Evolutionary conservation across 2,888 invertebrate genomes (phyloP), one percentile per base, ranked within the genome.

Genomic region (Sinhomidia bicolor): DNA sequence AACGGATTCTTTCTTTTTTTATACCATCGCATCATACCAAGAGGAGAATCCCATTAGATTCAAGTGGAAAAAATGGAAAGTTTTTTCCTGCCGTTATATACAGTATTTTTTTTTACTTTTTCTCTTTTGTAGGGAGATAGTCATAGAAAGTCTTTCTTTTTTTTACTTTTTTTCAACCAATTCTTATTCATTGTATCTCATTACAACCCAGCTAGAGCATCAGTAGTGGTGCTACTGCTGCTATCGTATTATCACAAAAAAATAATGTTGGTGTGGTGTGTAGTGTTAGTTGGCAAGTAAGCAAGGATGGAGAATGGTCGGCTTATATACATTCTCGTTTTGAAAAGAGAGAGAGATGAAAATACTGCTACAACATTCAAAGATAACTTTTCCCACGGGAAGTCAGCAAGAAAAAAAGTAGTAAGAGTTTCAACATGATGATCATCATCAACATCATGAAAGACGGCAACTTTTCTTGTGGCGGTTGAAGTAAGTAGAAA

Each of bases 111-210:
- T 54, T 71, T 68, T 51, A 51, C 32, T 41, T 41, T 54, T 29
- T 41, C 23, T 36, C 54, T 41, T 44, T n/a, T 51, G 10, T 2
- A 36, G 36, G 6, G 57, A 86, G 57, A 86, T 10, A 60, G 71
- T 68, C 51, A n/a, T 62, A 65, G 32, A 85, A 79, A 71, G 74
- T 51, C 62, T 41, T 20, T 23, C 51, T 57, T 12, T 54, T 71
- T 76, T n/a, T n/a, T n/a, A n/a, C n/a, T n/a, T n/a, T 14, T 47
- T 79, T 81, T 81, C 9, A 62, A 86, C 86, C 81, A 87, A 87
- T 87, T 88, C 74, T 79, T 88, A 88, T 88, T 88, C 88, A 88
- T 88, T 88, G 88, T 88, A 88, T 88, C 88, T 88, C 89, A 89
- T 89, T 85, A 89, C 85, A 79, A 26, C 6, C 41, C 47, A n/a